These are phyloP conservation scores for Emydoidea blandingii DNA, from an alignment of 2,797 vertebrate species.

Conservation along the genomic window DNA sequence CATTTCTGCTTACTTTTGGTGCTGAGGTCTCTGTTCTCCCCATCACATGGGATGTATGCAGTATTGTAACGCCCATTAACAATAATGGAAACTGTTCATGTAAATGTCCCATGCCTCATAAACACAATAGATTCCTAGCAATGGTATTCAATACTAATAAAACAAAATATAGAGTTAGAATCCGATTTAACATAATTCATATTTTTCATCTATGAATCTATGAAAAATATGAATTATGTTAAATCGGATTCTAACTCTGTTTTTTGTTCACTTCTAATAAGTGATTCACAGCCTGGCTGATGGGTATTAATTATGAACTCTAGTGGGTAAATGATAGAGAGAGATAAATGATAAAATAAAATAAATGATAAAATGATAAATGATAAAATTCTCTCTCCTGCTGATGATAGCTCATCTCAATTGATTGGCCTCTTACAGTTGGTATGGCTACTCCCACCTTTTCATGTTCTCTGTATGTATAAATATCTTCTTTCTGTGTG, in stretches of 20 bases:
- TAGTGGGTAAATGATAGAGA: background rate
- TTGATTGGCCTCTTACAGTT: no score
- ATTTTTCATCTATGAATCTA: no score
- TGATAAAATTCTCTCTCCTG: no score
- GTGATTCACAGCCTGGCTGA: background rate
- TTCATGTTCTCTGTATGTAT: no score
- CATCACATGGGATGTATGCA: conserved; percentile 32
- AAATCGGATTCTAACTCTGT: background rate
- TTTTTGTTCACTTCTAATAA: background rate
- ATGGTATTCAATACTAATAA: background rate
- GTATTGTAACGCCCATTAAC: background rate
- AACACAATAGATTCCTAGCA: conserved; percentile 8
- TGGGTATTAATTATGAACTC: conserved; percentile 22
- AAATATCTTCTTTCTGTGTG: no score
- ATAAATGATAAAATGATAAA: no score
- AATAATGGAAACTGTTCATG: background rate
- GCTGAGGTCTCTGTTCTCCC: background rate
- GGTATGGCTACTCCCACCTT: no score
- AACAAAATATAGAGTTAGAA: background rate
- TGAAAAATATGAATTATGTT: background rate
- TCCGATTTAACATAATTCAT: no score
- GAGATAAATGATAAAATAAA: no score
- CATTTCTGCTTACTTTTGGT: conserved; percentile 26
- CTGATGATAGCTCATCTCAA: no score
- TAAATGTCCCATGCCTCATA: background rate